phyloP scores from a whole-genome alignment of 30 jellyfish, hydroid and myxozoan genomes.

The Aurelia sp. region DNA sequence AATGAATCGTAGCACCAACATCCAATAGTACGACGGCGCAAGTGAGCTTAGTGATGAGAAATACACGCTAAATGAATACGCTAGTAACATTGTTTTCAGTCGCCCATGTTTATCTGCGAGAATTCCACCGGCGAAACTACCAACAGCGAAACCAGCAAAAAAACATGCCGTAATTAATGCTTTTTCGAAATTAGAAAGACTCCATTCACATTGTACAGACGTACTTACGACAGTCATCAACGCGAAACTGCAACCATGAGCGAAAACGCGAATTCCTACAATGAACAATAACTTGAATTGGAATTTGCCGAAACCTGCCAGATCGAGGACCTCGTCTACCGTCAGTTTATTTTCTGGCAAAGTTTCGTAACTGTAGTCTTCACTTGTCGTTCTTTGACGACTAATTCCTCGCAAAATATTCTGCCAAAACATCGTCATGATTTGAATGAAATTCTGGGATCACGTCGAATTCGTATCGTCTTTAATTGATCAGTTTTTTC shows the following conservation, averaged over 20 bases:
- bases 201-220: constrained; percentile 64
- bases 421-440: constrained; percentile 10
- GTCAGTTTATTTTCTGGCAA: constrained; percentile 52
- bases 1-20: constrained; percentile 52
- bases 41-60: constrained; percentile 55
- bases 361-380: constrained; percentile 53
- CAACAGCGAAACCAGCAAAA: constrained; percentile 72
- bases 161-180: constrained; percentile 59
- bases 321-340: constrained; percentile 56
- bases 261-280: constrained; percentile 68
- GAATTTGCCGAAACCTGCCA: constrained; percentile 70
- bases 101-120: constrained; percentile 69
- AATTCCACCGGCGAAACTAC: constrained; percentile 67
- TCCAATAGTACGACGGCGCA: constrained; percentile 69
- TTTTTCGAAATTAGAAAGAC: constrained; percentile 55
- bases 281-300: constrained; percentile 56
- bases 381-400: constrained; percentile 18
- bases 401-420: constrained; percentile 16
- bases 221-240: constrained; percentile 72
- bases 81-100: constrained; percentile 56
- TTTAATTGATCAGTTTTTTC: no score
- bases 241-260: constrained; percentile 75
- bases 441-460: no score
- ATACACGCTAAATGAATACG: constrained; percentile 66
- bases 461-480: no score